Evolutionary conservation across 2,888 invertebrate genomes (phyloP).

Genomic region (Diploptera punctata): DNA sequence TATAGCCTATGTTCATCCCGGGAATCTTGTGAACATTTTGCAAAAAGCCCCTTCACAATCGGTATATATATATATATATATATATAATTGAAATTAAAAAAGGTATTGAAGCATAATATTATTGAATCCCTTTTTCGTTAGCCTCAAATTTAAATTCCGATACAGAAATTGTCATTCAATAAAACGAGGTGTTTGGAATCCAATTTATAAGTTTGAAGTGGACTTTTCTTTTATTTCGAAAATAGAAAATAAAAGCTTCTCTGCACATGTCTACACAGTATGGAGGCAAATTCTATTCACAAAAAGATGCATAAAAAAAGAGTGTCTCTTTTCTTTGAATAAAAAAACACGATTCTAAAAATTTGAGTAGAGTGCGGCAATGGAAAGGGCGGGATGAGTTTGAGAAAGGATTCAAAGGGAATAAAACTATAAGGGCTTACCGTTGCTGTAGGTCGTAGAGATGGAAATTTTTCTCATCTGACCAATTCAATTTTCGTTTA

Average conservation of each 20-base stretch:
- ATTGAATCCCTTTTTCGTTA: too few species aligned
- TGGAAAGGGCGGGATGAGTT: neutral
- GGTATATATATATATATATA: too few species aligned
- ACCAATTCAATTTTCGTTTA: conserved; percentile 24
- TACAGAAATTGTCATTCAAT: neutral
- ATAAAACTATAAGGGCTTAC: conserved; percentile 13
- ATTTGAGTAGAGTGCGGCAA: neutral
- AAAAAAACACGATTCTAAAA: neutral
- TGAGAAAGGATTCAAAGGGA: conserved; percentile 17
- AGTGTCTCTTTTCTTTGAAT: conserved; percentile 10
- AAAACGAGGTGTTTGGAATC: neutral
- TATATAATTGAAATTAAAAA: too few species aligned
- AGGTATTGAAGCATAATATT: too few species aligned
- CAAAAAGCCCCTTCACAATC: too few species aligned
- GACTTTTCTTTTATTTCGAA: neutral
- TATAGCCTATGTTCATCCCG: too few species aligned
- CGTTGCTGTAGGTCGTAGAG: conserved; percentile 15
- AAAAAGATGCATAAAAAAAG: conserved; percentile 1
- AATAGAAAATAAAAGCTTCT: too few species aligned
- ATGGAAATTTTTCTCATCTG: conserved; percentile 24
- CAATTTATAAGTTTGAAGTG: neutral
- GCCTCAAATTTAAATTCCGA: too few species aligned
- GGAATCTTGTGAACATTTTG: too few species aligned
- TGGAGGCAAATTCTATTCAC: neutral
- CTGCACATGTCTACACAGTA: neutral